Evolutionary conservation across 2,888 invertebrate species (phyloP), one percentile per base, ranked within the genome.

Genomic region (Caenorhabditis plicata): DNA sequence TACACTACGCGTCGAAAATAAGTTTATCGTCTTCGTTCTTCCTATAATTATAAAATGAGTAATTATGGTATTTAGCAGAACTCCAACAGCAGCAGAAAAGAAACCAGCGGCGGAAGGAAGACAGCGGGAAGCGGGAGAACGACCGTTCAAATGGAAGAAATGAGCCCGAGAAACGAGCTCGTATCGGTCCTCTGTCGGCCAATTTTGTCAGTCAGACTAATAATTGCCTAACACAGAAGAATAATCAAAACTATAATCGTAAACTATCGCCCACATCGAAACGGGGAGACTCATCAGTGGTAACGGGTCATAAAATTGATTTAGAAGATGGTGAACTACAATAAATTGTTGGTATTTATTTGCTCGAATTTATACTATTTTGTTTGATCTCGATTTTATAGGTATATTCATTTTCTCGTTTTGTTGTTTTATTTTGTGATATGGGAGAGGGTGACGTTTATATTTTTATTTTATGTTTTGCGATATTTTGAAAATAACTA

Each of bases 81-180:
- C n/a, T n/a, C n/a, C n/a, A n/a, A n/a, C n/a, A n/a, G n/a, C n/a
- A n/a, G n/a, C 26, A 48, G 13, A 48, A 62, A 19, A 57, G 48
- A 20, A 64, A 68, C 26, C 35, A 56, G 15, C n/a, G 33, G 20
- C 38, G 38, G 8, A 62, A 64, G 46, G 68, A 64, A 20, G 64
- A 68, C 26, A 43, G 54, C 15, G 32, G 68, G 33, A 69, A 69
- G 48, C 43, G 65, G 20, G 68, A 64, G 4, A 50, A 64, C 27
- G 56, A 56, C 39, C 50, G 57, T n/a, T 57, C 60, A 31, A 20
- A 55, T 1, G 65, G 65, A 23, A 31, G 44, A 13, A 31, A 32
- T 17, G 62, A 52, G 23, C 29, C 40, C 15, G 62, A 62, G 15
- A 62, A 62, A 31, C 51, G 62, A 4, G 48, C 55, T 2, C 35